Evolutionary conservation across 2,797 vertebrate species (phyloP).

Genomic region (Phrynocephalus guinanensis): DNA sequence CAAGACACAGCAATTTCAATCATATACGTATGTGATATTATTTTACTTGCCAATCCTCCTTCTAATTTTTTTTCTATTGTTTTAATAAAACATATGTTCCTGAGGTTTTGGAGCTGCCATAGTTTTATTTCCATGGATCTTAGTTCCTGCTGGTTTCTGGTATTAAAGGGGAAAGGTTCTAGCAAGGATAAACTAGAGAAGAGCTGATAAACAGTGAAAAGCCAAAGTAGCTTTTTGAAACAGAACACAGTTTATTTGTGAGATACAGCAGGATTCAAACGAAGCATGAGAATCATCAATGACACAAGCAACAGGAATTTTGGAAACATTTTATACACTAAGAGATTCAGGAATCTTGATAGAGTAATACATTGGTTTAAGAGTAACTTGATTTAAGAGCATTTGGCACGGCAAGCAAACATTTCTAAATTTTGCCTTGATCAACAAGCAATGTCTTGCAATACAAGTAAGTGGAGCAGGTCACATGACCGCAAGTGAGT

Average conservation of each 20-base stretch:
- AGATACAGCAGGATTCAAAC: conserved; percentile 9
- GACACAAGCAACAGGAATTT: not conserved
- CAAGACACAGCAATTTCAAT: conserved; percentile 2
- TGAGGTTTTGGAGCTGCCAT: not conserved
- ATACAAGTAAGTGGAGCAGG: too few species aligned
- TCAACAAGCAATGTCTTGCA: too few species aligned
- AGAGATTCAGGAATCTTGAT: not conserved
- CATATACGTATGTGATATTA: not conserved
- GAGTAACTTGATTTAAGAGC: too few species aligned
- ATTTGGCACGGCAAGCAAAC: too few species aligned
- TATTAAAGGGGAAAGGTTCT: not conserved
- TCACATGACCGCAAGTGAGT: too few species aligned
- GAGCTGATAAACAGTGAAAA: conserved; percentile 4
- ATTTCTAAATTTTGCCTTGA: too few species aligned
- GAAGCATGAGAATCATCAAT: not conserved
- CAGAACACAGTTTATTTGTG: not conserved
- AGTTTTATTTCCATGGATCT: not conserved
- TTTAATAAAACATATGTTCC: not conserved
- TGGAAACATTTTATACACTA: not conserved
- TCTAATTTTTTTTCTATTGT: not conserved
- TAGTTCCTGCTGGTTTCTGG: not conserved
- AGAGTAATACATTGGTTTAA: too few species aligned
- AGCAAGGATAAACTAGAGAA: conserved; percentile 43
- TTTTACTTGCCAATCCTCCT: conserved; percentile 9
- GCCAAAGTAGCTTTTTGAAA: conserved; percentile 7